A percentile compares a stretch with the other conserved stretches of the same genome.
Evolutionary conservation across 2,888 invertebrate genomes (phyloP).

Genomic region (Orchesella flavescens): DNA sequence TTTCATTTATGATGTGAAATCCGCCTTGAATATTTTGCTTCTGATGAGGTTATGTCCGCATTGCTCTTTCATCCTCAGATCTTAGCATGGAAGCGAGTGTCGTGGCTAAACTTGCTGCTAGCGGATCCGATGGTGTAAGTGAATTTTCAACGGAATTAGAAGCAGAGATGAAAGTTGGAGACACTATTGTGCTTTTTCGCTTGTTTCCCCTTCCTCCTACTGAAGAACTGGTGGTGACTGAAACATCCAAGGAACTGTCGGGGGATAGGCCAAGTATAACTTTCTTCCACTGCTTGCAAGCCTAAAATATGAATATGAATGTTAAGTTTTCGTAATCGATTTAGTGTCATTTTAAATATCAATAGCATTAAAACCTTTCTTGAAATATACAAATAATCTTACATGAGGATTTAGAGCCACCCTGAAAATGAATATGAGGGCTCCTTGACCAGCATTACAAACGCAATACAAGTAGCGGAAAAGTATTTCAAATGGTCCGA

Average conservation of each 20-base stretch:
- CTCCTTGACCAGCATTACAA: slow-evolving; percentile 70
- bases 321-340: too few relatives aligned
- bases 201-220: slow-evolving; percentile 26
- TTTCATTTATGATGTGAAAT: too few relatives aligned
- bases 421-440: slow-evolving; percentile 70
- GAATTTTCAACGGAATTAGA: slow-evolving; percentile 68
- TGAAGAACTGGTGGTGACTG: slow-evolving; percentile 37
- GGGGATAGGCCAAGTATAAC: slow-evolving; percentile 58
- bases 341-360: too few relatives aligned
- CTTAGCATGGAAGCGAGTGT: slow-evolving; percentile 61
- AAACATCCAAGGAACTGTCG: slow-evolving; percentile 47
- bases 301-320: slow-evolving; percentile 46
- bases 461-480: slow-evolving; percentile 69
- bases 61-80: slow-evolving; percentile 41
- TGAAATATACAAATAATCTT: too few relatives aligned
- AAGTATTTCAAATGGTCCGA: slow-evolving; percentile 70
- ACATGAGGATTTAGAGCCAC: slow-evolving; percentile 70
- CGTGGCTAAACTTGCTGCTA: slow-evolving; percentile 60
- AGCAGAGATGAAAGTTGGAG: slow-evolving; percentile 61
- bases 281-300: slow-evolving; percentile 67
- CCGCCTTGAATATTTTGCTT: too few relatives aligned
- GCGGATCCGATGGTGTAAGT: slow-evolving; percentile 66
- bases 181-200: slow-evolving; percentile 51
- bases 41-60: too few relatives aligned
- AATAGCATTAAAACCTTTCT: too few relatives aligned